Percentiles rank a stretch among this genome's conserved stretches.
Evolutionary conservation across 53 echinoderm and acorn worm species (phyloP).

Genomic region (Patiria pectinifera): DNA sequence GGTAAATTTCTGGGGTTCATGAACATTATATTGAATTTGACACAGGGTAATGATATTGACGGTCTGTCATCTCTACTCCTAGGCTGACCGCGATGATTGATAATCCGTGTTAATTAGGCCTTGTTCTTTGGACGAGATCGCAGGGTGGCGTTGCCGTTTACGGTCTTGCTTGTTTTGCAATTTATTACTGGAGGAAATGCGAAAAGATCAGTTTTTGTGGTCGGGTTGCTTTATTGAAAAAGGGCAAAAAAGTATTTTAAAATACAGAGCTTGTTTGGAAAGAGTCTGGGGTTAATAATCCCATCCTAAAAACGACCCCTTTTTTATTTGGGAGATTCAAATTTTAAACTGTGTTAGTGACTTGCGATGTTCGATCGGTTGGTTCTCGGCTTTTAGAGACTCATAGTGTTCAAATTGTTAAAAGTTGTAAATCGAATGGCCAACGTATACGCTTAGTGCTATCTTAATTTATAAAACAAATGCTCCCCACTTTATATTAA

Average conservation of each 20-base stretch:
- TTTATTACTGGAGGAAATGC: neutral
- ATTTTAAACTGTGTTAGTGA: too few species aligned
- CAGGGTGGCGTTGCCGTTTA: neutral
- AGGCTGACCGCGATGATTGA: slow-evolving; percentile 18
- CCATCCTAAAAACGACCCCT: too few species aligned
- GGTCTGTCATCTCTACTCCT: neutral
- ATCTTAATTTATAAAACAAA: too few species aligned
- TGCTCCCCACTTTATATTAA: too few species aligned
- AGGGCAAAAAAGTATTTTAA: neutral
- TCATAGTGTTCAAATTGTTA: too few species aligned
- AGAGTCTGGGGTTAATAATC: too few species aligned
- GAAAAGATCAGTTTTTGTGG: neutral
- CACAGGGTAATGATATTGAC: slow-evolving; percentile 22
- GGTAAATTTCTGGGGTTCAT: neutral
- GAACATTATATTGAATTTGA: neutral
- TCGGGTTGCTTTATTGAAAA: neutral
- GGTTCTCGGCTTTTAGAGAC: too few species aligned
- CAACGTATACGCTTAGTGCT: too few species aligned
- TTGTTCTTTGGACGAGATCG: neutral
- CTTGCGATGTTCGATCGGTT: too few species aligned
- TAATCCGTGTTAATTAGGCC: slow-evolving; percentile 11
- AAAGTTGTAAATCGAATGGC: too few species aligned
- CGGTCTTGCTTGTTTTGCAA: neutral
- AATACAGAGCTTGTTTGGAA: too few species aligned
- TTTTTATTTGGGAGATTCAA: too few species aligned